These are phyloP conservation scores for Alitta virens DNA, from an alignment of 2,888 invertebrate species.

Conservation along the genomic window DNA sequence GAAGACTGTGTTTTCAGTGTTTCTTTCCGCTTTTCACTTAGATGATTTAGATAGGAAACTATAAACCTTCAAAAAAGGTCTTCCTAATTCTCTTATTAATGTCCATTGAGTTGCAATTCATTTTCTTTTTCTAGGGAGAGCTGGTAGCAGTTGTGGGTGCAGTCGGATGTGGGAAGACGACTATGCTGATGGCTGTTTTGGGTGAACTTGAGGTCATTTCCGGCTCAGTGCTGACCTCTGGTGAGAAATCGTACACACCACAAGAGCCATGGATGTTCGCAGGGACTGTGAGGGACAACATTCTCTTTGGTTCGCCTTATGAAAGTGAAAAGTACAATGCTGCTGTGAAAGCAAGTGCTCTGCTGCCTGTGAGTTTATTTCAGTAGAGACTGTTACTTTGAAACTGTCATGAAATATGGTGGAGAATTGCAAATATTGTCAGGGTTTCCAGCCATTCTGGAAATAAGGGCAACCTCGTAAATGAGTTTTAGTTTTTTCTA, in stretches of 20 bases:
- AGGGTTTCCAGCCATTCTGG: too few species aligned
- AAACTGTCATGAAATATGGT: too few species aligned
- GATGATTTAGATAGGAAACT: too few species aligned
- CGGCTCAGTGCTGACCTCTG: neutral
- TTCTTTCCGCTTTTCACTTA: too few species aligned
- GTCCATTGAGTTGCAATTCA: neutral
- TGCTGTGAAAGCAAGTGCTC: neutral
- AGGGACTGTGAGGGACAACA: neutral
- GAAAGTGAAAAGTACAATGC: neutral
- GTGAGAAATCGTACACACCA: neutral
- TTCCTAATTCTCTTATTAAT: too few species aligned
- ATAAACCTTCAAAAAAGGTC: too few species aligned
- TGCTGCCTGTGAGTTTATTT: neutral
- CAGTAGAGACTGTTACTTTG: too few species aligned
- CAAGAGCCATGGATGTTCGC: neutral
- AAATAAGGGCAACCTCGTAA: too few species aligned
- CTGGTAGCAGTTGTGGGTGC: slow-evolving; percentile 78
- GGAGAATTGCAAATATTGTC: too few species aligned
- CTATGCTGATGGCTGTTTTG: neutral
- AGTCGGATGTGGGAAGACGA: slow-evolving; percentile 72
- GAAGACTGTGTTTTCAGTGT: too few species aligned
- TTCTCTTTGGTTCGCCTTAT: neutral
- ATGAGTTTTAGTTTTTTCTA: too few species aligned
- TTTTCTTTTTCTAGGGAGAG: slow-evolving; percentile 32
- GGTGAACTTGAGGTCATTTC: neutral